Base-by-base conservation (phyloP, 2,797 vertebrate species). In the Pterois miles region DNA sequence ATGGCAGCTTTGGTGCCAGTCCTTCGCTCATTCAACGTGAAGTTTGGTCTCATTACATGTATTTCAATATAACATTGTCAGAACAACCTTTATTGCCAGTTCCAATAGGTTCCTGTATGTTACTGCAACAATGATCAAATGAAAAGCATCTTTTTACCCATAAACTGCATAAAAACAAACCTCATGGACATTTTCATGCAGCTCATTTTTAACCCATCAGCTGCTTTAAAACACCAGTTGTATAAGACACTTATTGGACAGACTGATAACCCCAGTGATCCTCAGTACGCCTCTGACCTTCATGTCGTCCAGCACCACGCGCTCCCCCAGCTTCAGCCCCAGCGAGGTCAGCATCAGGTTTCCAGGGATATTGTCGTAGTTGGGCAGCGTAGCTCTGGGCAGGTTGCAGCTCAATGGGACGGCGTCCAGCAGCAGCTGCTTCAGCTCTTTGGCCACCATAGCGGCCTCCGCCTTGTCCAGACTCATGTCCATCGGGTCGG, bases 361-460 rank as follows among this genome's bases (percentile, higher is more conserved):
- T 4, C 97, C 97, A 0, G 97, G 97, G 71, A 98, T 97, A 82
- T 98, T 98, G 95, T 98, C 97, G 1, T 98, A 98, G 94, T 98
- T 98, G 78, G 96, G 96, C 54, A 98, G 92, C 0, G 97, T 98
- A 84, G 97, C 96, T 13, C 96, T 91, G 53, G 97, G 97, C 1
- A 98, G 96, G 91, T 96, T 96, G n/a, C 97, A 98, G 87, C 96
- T 97, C 57, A 98, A 93, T 0, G 97, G 97, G 36, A 98, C 96
- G 0, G 97, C 96, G 4, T 98, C 97, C 91, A 96, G 93, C 66
- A 98, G 93, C 85, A 98, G 82, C 29, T 96, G 96, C 78, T 95
- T 96, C 71, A 98, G 95, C 74, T 98, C 97, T 89, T 97, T 97
- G 74, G 97, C 97, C 71, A 96, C 95, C 94, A 97, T 95, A 6